Base-by-base conservation (phyloP, 2,888 invertebrate genomes). In the Orchestes rusci region DNA sequence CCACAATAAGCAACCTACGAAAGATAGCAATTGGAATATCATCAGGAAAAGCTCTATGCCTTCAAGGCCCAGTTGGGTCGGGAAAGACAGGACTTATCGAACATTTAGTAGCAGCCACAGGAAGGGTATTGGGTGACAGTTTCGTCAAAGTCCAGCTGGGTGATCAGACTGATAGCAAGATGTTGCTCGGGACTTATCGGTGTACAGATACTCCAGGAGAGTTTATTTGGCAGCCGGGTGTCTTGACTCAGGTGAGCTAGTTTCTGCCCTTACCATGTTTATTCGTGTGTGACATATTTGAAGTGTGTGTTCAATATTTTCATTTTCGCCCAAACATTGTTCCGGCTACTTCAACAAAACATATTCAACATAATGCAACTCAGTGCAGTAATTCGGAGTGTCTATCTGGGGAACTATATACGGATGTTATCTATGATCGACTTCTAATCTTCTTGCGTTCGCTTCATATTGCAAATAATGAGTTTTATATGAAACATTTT, bases 141-240 rank as follows among this genome's bases (percentile, higher is more conserved):
- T 76, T 89, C 39, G 74, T 89, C 48, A 88, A 91, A 66, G 83
- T 99, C 17, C 97, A 99, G 61, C 72, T 99, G 19, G 94, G 96
- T 4, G 96, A 97, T 69, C 93, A 99, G 69, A 93, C 93, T 2
- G 97, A 99, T 65, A 87, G 93, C 39, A 89, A 95, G 69, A 90
- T 92, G 77, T 69, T 99, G 39, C 71, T 99, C 5, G 99, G 99
- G 0, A 83, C 86, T 0, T 94, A 94, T 65, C 77, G 88, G 54
- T 97, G 96, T 63, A 95, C 97, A 0, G 95, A 96, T 64, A 77
- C 95, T 36, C 96, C 96, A 0, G 99, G 99, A 10, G 93, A 99
- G 69, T 99, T 99, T 72, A 71, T 92, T 15, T 99, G 97, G 97
- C 80, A 88, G 56, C 85, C 95, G 2, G 96, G 96, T n/a, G 84